These are phyloP conservation scores for Galerucella calmariensis DNA, from an alignment of 2,888 invertebrate genomes.

Conservation along the genomic window DNA sequence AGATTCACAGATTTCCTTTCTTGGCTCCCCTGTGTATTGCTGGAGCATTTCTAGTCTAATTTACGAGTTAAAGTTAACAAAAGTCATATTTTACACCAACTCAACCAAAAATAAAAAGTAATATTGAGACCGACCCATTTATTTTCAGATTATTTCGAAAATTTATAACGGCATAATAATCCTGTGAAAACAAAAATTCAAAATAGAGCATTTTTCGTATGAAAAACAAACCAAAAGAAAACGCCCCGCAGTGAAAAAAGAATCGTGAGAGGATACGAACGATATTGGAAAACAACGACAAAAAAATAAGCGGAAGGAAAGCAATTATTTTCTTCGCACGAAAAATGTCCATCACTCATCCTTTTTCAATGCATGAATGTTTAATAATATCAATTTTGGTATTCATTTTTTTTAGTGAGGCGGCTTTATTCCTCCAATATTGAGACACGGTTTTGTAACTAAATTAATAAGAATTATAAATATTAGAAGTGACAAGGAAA, in stretches of 20 bases:
- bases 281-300: slow-evolving; percentile 17
- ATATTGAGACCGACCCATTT: too few species aligned
- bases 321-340: slow-evolving; percentile 36
- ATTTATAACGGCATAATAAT: not conserved
- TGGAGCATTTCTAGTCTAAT: too few species aligned
- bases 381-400: not conserved
- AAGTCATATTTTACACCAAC: too few species aligned
- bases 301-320: slow-evolving; percentile 23
- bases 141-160: not conserved
- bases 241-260: not conserved
- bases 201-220: not conserved
- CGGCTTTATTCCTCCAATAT: not conserved
- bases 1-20: too few species aligned
- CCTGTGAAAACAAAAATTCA: not conserved
- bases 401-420: not conserved
- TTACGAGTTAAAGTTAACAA: too few species aligned
- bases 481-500: too few species aligned
- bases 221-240: not conserved
- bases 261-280: slow-evolving; percentile 14
- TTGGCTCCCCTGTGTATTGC: too few species aligned
- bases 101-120: too few species aligned
- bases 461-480: not conserved
- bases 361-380: slow-evolving; percentile 17
- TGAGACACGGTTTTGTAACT: not conserved
- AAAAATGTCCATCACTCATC: slow-evolving; percentile 30